A percentile compares a stretch with the other conserved stretches of the same genome.
These are phyloP conservation scores for Teleogryllus occipitalis DNA, from an alignment of 1,140 invertebrate species.

Conservation along the genomic window DNA sequence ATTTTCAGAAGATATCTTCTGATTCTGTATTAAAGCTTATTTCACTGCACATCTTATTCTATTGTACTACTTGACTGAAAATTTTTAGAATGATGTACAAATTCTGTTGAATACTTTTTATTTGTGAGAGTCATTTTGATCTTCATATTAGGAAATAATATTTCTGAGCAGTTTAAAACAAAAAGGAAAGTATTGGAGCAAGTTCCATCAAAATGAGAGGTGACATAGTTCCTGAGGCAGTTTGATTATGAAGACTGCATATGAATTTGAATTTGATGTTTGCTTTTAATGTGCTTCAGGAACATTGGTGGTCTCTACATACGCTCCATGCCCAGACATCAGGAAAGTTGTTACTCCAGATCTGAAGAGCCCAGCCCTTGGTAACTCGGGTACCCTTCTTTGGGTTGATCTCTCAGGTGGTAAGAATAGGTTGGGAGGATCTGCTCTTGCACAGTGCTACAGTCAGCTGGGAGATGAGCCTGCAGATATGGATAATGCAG, in stretches of 20 bases:
- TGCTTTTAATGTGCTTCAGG: slow-evolving; percentile 37
- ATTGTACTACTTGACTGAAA: too few relatives aligned
- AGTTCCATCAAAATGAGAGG: too few relatives aligned
- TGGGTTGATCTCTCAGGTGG: slow-evolving; percentile 60
- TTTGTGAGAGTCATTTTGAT: too few relatives aligned
- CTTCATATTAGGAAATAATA: too few relatives aligned
- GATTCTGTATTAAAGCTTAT: too few relatives aligned
- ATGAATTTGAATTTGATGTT: background rate
- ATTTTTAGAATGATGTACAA: too few relatives aligned
- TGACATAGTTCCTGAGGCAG: too few relatives aligned
- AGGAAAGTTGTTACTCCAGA: slow-evolving; percentile 72
- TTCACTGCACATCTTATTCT: too few relatives aligned
- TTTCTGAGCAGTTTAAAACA: too few relatives aligned
- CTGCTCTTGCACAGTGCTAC: slow-evolving; percentile 84
- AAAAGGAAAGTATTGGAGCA: too few relatives aligned
- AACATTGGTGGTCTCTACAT: slow-evolving; percentile 88
- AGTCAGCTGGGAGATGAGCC: slow-evolving; percentile 71
- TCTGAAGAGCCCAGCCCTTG: slow-evolving; percentile 58
- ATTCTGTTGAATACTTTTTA: too few relatives aligned
- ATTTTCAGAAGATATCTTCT: too few relatives aligned
- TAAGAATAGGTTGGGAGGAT: slow-evolving; percentile 72
- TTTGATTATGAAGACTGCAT: background rate
- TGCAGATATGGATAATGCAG: slow-evolving; percentile 70
- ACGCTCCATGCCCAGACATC: slow-evolving; percentile 88
- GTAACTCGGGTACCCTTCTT: slow-evolving; percentile 46